Percentiles rank a stretch among this genome's conserved stretches.
phyloP scores from a whole-genome alignment of 2,113 vertebrate genomes.

The Bos indicus region DNA sequence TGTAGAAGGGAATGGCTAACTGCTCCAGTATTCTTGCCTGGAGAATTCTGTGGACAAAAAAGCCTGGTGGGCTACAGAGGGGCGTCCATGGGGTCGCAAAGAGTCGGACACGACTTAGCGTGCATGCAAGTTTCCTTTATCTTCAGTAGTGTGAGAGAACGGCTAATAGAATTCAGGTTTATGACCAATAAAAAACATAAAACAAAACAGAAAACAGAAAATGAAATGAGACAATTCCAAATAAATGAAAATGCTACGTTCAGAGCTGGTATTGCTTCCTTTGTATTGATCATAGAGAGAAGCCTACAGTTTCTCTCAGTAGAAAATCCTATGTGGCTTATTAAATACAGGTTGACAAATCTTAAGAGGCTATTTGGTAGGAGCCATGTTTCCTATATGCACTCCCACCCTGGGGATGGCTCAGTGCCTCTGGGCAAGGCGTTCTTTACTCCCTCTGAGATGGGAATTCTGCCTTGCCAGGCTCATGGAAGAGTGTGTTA shows the following conservation, averaged over 20 bases:
- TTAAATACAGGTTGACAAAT: background rate
- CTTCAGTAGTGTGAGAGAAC: too few relatives aligned
- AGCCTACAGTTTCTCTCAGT: background rate
- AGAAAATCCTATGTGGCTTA: background rate
- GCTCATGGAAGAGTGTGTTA: accelerated
- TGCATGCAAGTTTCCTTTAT: background rate
- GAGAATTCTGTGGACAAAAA: background rate
- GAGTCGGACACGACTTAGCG: background rate
- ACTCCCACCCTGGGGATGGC: accelerated
- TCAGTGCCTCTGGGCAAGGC: accelerated
- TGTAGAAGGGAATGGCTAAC: background rate
- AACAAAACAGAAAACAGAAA: background rate
- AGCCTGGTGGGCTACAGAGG: background rate
- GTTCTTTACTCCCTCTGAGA: too few relatives aligned
- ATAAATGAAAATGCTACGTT: background rate
- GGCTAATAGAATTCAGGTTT: background rate
- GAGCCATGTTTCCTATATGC: background rate
- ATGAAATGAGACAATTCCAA: background rate
- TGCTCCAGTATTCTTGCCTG: background rate
- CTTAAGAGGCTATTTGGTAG: background rate
- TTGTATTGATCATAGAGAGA: background rate
- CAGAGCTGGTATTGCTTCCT: background rate
- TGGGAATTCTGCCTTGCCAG: background rate
- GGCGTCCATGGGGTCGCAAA: background rate
- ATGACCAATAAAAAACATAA: background rate